Conservation (phyloP, 2,113 vertebrate species). For the Strix aluco region DNA sequence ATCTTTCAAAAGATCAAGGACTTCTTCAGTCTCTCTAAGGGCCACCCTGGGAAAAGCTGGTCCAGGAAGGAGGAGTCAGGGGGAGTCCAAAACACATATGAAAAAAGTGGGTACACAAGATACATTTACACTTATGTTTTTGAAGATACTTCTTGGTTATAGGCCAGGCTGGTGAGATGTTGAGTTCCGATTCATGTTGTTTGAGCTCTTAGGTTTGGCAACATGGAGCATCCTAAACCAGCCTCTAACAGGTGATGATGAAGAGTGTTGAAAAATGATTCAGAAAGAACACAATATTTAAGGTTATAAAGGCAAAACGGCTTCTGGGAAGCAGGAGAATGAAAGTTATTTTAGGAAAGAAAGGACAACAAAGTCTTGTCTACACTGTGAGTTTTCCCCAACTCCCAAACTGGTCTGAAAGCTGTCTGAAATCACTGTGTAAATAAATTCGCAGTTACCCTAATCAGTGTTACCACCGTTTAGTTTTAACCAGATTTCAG, state of each 20-base stretch:
- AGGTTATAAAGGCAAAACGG: neutral
- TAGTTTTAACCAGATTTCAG: neutral
- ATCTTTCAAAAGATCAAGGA: neutral
- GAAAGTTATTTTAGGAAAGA: neutral
- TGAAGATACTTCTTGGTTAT: neutral
- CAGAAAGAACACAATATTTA: neutral
- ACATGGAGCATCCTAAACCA: neutral
- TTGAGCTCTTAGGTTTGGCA: neutral
- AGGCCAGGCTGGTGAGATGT: neutral
- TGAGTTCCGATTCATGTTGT: neutral
- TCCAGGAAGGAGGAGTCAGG: neutral
- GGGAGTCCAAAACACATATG: neutral
- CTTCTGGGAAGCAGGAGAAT: neutral
- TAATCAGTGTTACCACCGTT: neutral
- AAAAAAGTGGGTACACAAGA: neutral
- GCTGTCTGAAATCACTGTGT: neutral
- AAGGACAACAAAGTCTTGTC: neutral
- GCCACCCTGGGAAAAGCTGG: neutral
- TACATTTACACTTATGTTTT: neutral
- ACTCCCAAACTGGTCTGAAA: neutral
- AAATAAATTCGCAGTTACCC: neutral
- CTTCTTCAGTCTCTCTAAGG: neutral
- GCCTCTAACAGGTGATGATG: neutral
- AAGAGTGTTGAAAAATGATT: neutral
- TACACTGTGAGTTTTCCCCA: neutral